A percentile compares a stretch with the other conserved stretches of the same genome.
These are phyloP conservation scores for Chinchilla lanigera DNA, from an alignment of 2,113 vertebrate genomes.

Conservation along the genomic window DNA sequence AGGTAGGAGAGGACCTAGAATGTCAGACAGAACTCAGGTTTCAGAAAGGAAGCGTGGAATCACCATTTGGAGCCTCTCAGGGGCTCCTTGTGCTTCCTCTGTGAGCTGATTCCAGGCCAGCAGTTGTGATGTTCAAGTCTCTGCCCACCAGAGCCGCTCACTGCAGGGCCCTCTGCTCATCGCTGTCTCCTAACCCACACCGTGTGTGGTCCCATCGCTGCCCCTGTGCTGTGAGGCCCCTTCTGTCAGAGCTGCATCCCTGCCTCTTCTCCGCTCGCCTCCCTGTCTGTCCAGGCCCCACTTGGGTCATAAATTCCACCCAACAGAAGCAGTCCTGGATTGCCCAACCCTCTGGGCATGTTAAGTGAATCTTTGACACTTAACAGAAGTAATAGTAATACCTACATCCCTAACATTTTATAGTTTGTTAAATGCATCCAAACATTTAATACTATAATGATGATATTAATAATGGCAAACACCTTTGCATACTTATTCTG, in stretches of 20 bases:
- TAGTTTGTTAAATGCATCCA: neutral
- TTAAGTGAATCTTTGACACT: neutral
- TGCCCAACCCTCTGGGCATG: neutral
- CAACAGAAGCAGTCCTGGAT: neutral
- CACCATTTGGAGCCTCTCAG: neutral
- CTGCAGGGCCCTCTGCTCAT: neutral
- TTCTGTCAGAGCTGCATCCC: neutral
- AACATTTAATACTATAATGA: neutral
- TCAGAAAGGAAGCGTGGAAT: neutral
- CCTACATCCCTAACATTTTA: neutral
- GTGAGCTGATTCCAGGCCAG: neutral
- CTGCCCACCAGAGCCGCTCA: neutral
- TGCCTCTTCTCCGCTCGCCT: neutral
- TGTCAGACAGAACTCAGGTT: neutral
- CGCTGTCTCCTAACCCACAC: neutral
- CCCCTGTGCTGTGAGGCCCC: neutral
- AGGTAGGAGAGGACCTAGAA: neutral
- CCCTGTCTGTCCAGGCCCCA: neutral
- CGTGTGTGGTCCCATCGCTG: rapidly evolving
- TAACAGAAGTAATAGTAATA: neutral
- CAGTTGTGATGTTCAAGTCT: neutral
- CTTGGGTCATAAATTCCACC: neutral
- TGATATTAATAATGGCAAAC: neutral
- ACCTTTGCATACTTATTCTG: neutral
- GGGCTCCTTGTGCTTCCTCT: neutral